Evolutionary conservation across 2,113 vertebrate species (phyloP).

Genomic region (Phocoena sinus): DNA sequence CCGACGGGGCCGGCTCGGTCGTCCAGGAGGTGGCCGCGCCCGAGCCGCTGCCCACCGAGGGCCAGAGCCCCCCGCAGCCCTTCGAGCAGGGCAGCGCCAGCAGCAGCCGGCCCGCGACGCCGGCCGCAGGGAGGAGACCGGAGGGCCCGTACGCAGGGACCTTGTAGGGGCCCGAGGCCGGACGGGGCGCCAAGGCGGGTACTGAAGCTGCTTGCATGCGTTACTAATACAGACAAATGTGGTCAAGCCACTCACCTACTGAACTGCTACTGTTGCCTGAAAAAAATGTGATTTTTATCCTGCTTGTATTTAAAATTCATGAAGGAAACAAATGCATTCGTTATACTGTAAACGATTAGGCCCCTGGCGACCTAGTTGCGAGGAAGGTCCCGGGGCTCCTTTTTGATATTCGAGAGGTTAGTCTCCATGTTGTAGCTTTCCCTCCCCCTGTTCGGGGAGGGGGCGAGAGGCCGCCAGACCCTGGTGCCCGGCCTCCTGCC

Average conservation of each 20-base stretch:
- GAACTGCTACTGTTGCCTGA: conserved; percentile 89
- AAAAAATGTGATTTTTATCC: conserved; percentile 87
- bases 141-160: conserved; percentile 82
- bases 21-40: conserved; percentile 83
- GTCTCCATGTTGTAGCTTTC: conserved; percentile 68
- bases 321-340: conserved; percentile 84
- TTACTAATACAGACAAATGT: conserved; percentile 86
- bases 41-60: conserved; percentile 74
- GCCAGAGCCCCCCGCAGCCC: conserved; percentile 79
- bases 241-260: conserved; percentile 86
- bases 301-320: conserved; percentile 85
- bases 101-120: conserved; percentile 83
- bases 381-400: conserved; percentile 70
- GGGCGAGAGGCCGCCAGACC: conserved; percentile 55
- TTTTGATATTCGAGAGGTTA: conserved; percentile 72
- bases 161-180: conserved; percentile 73
- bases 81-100: conserved; percentile 80
- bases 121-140: conserved; percentile 71
- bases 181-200: conserved; percentile 65
- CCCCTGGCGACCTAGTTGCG: conserved; percentile 71
- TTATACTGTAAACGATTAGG: conserved; percentile 83
- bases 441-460: neutral
- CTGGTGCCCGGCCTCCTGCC: neutral
- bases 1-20: conserved; percentile 77
- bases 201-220: conserved; percentile 88